Conservation (phyloP, 1,140 invertebrate species). For the Drosophila serrata region DNA sequence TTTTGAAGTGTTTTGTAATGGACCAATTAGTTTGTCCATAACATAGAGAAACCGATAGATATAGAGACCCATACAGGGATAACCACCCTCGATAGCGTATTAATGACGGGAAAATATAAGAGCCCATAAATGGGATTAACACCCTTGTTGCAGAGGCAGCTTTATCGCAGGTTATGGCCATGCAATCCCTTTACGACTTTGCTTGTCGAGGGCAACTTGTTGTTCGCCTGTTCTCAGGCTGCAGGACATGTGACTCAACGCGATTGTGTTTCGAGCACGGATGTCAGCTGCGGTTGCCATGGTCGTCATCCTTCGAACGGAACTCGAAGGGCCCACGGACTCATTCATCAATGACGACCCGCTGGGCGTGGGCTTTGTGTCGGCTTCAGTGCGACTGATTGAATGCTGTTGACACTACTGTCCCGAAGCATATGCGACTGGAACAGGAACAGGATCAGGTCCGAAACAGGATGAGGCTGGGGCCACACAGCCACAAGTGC, state of each 20-base stretch:
- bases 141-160: neutral
- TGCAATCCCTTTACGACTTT: constrained; percentile 24
- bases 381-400: constrained; percentile 58
- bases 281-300: constrained; percentile 25
- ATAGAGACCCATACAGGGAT: neutral
- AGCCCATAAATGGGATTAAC: constrained; percentile 6
- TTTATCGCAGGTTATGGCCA: constrained; percentile 11
- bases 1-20: no score
- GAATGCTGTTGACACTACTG: constrained; percentile 68
- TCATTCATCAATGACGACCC: constrained; percentile 55
- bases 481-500: constrained; percentile 35
- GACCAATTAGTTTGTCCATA: neutral
- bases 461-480: constrained; percentile 14
- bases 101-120: constrained; percentile 6
- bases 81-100: neutral
- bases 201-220: constrained; percentile 29
- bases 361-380: constrained; percentile 49
- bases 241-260: constrained; percentile 57
- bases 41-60: neutral
- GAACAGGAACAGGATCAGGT: neutral
- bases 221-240: constrained; percentile 51
- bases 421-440: constrained; percentile 29
- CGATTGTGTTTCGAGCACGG: constrained; percentile 37
- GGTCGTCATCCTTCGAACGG: constrained; percentile 17
- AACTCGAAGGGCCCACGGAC: constrained; percentile 16